phyloP scores from a whole-genome alignment of 1,140 invertebrate genomes.

The Lucilia cuprina region DNA sequence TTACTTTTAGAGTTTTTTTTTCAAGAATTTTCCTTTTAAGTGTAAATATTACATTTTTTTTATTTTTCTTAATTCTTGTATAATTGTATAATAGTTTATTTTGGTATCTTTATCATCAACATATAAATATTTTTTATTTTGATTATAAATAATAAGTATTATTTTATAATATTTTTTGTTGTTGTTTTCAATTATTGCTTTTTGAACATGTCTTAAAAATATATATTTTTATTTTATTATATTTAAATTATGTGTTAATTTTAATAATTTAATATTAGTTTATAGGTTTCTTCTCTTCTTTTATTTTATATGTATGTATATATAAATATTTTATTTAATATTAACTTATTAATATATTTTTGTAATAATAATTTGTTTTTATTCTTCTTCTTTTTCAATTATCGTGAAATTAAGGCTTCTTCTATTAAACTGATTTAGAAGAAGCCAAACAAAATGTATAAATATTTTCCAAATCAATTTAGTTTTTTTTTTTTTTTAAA shows the following conservation, averaged over 20 bases:
- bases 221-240: constrained; percentile 8
- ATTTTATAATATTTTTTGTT: constrained; percentile 32
- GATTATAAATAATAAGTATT: neutral
- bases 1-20: neutral
- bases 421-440: neutral
- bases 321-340: neutral
- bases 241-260: neutral
- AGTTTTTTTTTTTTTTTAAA: neutral
- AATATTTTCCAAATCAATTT: neutral
- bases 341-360: constrained; percentile 8
- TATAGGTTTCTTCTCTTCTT: neutral
- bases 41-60: constrained; percentile 34
- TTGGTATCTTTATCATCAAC: neutral
- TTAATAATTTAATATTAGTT: neutral
- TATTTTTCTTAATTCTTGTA: constrained; percentile 16
- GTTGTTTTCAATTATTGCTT: constrained; percentile 29
- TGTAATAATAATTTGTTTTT: constrained; percentile 10
- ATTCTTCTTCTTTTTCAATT: neutral
- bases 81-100: constrained; percentile 24
- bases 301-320: neutral
- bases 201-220: constrained; percentile 31
- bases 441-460: neutral
- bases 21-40: constrained; percentile 2
- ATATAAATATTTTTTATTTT: constrained; percentile 5
- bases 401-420: neutral